A percentile compares a stretch with the other conserved stretches of the same genome.
Evolutionary conservation across 37 sponge, comb jelly and placozoan species (phyloP).

Genomic region (Spongilla lacustris): DNA sequence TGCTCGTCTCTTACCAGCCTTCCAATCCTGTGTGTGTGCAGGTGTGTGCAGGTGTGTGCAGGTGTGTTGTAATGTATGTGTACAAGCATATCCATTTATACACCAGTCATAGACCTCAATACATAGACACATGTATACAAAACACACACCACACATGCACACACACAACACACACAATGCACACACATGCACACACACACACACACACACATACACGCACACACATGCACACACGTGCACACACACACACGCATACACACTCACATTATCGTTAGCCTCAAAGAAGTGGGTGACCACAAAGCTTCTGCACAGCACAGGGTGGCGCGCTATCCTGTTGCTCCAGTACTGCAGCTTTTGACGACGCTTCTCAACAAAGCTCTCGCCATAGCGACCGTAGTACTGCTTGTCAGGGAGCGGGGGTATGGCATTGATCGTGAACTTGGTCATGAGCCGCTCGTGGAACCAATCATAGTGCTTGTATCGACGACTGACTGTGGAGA

Average conservation of each 20-base stretch:
- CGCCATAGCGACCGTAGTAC: conserved; percentile 86
- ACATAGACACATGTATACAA: too few relatives aligned
- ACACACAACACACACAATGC: background rate
- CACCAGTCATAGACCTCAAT: too few relatives aligned
- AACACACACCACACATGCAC: background rate
- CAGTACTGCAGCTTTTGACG: conserved; percentile 89
- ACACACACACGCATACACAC: conserved; percentile 28
- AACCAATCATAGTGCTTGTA: conserved; percentile 97
- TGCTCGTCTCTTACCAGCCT: conserved; percentile 93
- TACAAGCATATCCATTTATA: background rate
- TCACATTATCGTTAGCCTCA: conserved; percentile 48
- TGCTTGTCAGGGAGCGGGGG: conserved; percentile 98
- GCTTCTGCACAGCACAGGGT: conserved; percentile 86
- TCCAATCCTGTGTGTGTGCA: conserved; percentile 73
- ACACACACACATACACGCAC: conserved; percentile 15
- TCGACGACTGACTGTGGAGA: conserved; percentile 66
- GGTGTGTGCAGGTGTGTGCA: background rate
- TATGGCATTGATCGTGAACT: conserved; percentile 82
- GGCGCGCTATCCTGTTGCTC: conserved; percentile 94
- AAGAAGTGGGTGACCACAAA: conserved; percentile 83
- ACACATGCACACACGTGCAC: conserved; percentile 14
- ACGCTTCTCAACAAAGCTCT: conserved; percentile 92
- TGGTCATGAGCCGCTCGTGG: conserved; percentile 84
- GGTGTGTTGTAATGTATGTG: background rate
- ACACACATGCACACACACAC: background rate